Percentiles rank a stretch among this genome's conserved stretches.
These are phyloP conservation scores for Taenioides sp. DNA, from an alignment of 2,797 vertebrate species.

Conservation along the genomic window DNA sequence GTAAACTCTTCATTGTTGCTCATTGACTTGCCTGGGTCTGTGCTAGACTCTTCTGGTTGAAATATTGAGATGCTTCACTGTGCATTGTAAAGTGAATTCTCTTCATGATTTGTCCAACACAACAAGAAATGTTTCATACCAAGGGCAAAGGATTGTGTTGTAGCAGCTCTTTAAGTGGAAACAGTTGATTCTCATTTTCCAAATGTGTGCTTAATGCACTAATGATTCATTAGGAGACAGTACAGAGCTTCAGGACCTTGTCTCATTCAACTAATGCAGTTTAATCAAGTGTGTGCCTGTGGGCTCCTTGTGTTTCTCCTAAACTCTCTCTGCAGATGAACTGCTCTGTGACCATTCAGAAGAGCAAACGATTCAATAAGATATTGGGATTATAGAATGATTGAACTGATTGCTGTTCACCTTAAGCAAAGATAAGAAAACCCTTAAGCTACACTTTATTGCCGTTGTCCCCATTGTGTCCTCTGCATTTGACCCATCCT, in stretches of 20 bases:
- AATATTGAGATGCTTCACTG: background rate
- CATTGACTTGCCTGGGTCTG: background rate
- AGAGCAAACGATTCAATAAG: no score
- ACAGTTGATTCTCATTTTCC: constrained; percentile 46
- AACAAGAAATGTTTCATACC: constrained; percentile 20
- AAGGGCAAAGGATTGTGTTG: constrained; percentile 50
- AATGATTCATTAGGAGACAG: constrained; percentile 66
- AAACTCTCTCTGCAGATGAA: constrained; percentile 30
- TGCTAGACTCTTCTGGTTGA: background rate
- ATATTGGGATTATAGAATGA: no score
- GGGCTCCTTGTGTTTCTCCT: constrained; percentile 37
- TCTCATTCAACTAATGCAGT: constrained; percentile 64
- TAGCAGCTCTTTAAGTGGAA: constrained; percentile 36
- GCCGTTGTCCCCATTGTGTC: no score
- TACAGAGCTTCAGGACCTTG: constrained; percentile 44
- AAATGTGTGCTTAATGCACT: constrained; percentile 65
- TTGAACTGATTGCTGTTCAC: no score
- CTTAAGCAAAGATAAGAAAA: no score
- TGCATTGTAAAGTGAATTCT: constrained; percentile 6
- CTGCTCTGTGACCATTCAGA: background rate
- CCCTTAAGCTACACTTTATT: no score
- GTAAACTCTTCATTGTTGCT: background rate
- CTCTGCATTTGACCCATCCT: no score
- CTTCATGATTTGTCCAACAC: constrained; percentile 12
- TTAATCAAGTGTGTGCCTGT: constrained; percentile 58